These are phyloP conservation scores for Equus przewalskii DNA, from an alignment of 2,113 vertebrate species.

Conservation along the genomic window DNA sequence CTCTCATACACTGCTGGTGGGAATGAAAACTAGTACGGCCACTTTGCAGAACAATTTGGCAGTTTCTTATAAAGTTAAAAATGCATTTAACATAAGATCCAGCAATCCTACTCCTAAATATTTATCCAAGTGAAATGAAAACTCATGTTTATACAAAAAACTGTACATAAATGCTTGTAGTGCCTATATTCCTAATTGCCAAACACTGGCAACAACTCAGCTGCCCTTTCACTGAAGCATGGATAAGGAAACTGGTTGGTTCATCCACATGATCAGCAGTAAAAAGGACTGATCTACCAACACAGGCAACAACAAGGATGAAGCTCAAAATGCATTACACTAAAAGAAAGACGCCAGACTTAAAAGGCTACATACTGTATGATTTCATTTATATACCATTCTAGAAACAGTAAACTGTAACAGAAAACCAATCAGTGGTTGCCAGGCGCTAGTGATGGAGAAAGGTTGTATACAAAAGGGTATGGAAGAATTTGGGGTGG, in stretches of 20 bases:
- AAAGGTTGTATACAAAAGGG: background rate
- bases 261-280: background rate
- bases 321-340: background rate
- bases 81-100: background rate
- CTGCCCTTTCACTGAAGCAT: slow-evolving; percentile 6
- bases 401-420: background rate
- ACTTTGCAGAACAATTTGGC: background rate
- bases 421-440: background rate
- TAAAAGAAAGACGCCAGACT: background rate
- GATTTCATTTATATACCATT: background rate
- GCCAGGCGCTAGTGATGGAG: background rate
- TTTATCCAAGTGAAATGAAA: slow-evolving; percentile 43
- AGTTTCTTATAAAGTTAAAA: slow-evolving; percentile 25
- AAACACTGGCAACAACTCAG: background rate
- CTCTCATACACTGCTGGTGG: background rate
- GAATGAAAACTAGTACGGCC: background rate
- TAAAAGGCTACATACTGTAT: background rate
- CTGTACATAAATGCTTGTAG: background rate
- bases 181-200: background rate
- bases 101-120: background rate
- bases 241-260: background rate
- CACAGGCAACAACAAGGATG: background rate
- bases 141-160: slow-evolving; percentile 25
- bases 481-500: background rate
- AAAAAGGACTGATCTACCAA: background rate